Base-by-base conservation (phyloP, 2,888 invertebrate species). In the Rotaria socialis region DNA sequence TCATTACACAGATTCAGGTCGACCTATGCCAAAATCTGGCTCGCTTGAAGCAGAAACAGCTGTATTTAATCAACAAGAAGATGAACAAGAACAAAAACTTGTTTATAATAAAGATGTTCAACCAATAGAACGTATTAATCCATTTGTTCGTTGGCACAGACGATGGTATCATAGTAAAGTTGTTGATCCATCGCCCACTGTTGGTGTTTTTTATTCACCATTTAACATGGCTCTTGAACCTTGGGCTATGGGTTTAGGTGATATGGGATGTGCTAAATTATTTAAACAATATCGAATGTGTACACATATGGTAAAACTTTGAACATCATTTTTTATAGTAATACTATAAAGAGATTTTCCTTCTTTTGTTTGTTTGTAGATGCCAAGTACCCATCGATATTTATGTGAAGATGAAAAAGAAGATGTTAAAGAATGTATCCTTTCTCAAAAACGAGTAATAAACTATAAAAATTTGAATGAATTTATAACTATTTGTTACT, bases 351-450 rank as follows among this genome's bases (percentile, higher is more conserved):
- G 3, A 24, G 8, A 50, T 50, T 50, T 50, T 50, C 52, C 16
- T 16, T 52, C 16, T n/a, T 10, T 80, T 35, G 2, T 22, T 43
- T 6, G 1, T 22, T 75, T 6, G 24, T 80, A 80, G 80, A 47
- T 80, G 47, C 47, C 80, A 14, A 43, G 47, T 14, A 80, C 10
- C n/a, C 47, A n/a, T 14, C 80, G 47, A 10, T 24, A 8, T 47
- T n/a, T 80, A n/a, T 80, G 80, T n/a, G 47, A 80, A 80, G 80
- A 80, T 80, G 80, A 80, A 47, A 47, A n/a, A 47, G 80, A 47
- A 7, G 47, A 47, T 80, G 43, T 47, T 47, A 24, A 22, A 24
- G 80, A 80, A 80, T 80, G 80, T 19, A n/a, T 47, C 1, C 47
- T 4, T 47, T 14, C 22, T n/a, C 10, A 47, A 24, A 47, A 80